phyloP scores from a whole-genome alignment of 2,888 invertebrate species.

The Limnephilus auricula region DNA sequence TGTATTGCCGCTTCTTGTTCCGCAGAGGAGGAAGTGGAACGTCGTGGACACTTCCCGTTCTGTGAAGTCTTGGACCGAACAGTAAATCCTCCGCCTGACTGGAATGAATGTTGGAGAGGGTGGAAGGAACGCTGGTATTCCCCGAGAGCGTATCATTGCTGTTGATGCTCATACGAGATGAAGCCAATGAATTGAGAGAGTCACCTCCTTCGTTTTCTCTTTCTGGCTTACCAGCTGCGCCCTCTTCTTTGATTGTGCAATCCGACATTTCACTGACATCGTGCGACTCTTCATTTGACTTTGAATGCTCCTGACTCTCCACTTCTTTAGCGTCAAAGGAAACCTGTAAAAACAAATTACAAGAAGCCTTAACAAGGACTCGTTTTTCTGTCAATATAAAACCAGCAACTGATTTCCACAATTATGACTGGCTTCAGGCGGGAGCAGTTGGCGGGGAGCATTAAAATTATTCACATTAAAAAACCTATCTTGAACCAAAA shows the following conservation, averaged over 20 bases:
- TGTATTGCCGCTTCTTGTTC: conserved; percentile 73
- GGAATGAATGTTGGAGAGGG: conserved; percentile 56
- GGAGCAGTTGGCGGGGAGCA: too few species aligned
- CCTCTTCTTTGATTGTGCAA: conserved; percentile 60
- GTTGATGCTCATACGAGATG: conserved; percentile 61
- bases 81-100: conserved; percentile 70
- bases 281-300: neutral
- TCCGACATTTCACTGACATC: conserved; percentile 60
- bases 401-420: neutral
- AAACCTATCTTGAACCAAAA: too few species aligned
- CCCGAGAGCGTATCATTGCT: conserved; percentile 64
- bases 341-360: conserved; percentile 13
- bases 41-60: conserved; percentile 74
- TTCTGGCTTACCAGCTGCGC: conserved; percentile 11
- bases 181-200: conserved; percentile 63
- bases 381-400: neutral
- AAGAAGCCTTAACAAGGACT: neutral
- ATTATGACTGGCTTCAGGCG: neutral
- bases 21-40: conserved; percentile 72
- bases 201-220: conserved; percentile 58
- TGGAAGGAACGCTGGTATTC: conserved; percentile 61
- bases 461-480: too few species aligned
- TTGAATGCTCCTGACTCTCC: conserved; percentile 10
- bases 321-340: neutral
- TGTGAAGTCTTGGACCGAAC: conserved; percentile 73